Evolutionary conservation across 2,888 invertebrate genomes (phyloP), one percentile per base, ranked within the genome.

Genomic region (Pristionchus fissidentatus): DNA sequence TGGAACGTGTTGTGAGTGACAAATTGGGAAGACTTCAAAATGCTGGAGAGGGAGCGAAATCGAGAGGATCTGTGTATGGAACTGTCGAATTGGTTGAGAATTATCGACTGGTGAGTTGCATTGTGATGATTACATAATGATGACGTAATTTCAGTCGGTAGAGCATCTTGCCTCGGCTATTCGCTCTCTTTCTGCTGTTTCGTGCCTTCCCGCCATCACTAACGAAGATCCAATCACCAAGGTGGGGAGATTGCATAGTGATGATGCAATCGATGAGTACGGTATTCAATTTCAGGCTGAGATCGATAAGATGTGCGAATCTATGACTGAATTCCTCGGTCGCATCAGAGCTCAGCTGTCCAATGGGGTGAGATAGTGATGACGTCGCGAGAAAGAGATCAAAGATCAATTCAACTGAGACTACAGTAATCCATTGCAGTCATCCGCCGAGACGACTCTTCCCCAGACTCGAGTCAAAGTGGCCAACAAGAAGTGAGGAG

Each of bases 121-220:
- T 32, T 4, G 29, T 32, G 32, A 62, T 3, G 38, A 35, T 70
- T 8, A 62, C 29, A 26, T n/a, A 19, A 32, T 32, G 5, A 15
- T n/a, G n/a, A n/a, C n/a, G n/a, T n/a, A n/a, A n/a, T 77, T 77
- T 29, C 75, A 77, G 75, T 41, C 75, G 0, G 73, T 73, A n/a
- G 46, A 43, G 43, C n/a, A 73, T 73, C 73, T 73, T 15, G 73
- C 46, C 43, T 22, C 32, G 32, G 75, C 75, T 3, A 77, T 77
- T 52, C 75, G 75, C n/a, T 49, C 49, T 8, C 75, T 77, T 8
- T 41, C n/a, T 22, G 46, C 22, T n/a, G 49, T 77, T 49, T 38
- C 75, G 4, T 49, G 43, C 29, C 46, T 73, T 1, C 73, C 73
- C 15, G 26, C 73, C 43, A 73, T 73, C 46, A 73, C 73, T 15